phyloP scores from a whole-genome alignment of 2,888 invertebrate genomes.

The Brachypalpus laphriformis region DNA sequence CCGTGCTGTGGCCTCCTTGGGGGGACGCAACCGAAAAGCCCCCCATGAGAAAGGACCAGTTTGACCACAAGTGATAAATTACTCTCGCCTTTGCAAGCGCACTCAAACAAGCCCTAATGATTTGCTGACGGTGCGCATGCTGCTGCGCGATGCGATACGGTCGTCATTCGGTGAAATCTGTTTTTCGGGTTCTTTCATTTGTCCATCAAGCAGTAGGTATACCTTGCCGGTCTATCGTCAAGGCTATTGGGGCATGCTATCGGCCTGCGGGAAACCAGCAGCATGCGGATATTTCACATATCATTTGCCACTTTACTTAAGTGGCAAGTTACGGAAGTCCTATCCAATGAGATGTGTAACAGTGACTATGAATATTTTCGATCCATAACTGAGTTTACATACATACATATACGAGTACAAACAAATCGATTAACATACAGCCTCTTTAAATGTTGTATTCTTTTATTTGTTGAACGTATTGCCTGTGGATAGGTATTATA shows the following conservation, averaged over 20 bases:
- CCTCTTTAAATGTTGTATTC: too few species aligned
- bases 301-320: constrained; percentile 43
- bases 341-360: neutral
- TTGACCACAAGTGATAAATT: constrained; percentile 69
- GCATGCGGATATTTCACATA: constrained; percentile 35
- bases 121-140: constrained; percentile 64
- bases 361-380: neutral
- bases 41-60: constrained; percentile 63
- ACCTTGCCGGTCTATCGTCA: constrained; percentile 13
- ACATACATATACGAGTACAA: too few species aligned
- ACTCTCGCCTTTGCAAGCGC: constrained; percentile 64
- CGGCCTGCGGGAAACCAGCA: constrained; percentile 34
- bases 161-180: constrained; percentile 46
- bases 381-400: neutral
- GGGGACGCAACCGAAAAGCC: constrained; percentile 22
- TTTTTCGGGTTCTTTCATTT: constrained; percentile 64
- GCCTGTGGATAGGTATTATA: too few species aligned
- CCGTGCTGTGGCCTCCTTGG: constrained; percentile 44
- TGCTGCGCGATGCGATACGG: constrained; percentile 49
- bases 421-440: too few species aligned
- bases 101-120: constrained; percentile 73
- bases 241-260: constrained; percentile 28
- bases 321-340: constrained; percentile 1
- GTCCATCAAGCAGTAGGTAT: constrained; percentile 42
- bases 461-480: too few species aligned